phyloP scores from a whole-genome alignment of 2,113 vertebrate genomes.

The Helogale parvula region DNA sequence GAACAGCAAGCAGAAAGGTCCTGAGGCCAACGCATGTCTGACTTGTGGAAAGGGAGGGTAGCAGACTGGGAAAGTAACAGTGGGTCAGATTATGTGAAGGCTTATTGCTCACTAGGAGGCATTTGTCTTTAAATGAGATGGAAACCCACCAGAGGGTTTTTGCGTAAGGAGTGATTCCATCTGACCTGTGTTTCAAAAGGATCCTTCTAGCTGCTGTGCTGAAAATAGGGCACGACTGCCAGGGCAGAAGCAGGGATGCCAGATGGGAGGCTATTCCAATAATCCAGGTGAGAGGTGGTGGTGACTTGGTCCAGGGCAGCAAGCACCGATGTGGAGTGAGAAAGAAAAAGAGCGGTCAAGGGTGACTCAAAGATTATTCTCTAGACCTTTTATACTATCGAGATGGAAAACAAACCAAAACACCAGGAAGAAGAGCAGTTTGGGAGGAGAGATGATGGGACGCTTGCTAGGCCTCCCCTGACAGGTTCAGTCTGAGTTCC shows the following conservation, averaged over 20 bases:
- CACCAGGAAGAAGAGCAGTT: not conserved
- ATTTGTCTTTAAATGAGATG: not conserved
- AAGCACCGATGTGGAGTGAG: not conserved
- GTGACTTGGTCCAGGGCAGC: not conserved
- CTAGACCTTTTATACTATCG: not conserved
- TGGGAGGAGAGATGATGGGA: not conserved
- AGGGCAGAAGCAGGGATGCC: not conserved
- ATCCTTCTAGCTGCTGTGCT: not conserved
- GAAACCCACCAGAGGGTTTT: not conserved
- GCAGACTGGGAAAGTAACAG: not conserved
- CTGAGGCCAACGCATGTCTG: not conserved
- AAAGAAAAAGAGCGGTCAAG: not conserved
- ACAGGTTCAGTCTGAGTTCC: not conserved
- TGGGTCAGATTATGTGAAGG: not conserved
- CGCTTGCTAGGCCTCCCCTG: not conserved
- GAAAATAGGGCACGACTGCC: not conserved
- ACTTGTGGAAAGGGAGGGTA: not conserved
- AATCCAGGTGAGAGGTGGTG: not conserved
- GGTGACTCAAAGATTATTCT: not conserved
- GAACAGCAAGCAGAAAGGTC: not conserved
- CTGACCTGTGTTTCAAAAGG: slow-evolving; percentile 1
- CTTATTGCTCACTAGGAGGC: not conserved
- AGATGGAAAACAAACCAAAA: not conserved
- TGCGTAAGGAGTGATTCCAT: not conserved
- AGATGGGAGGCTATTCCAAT: not conserved